phyloP scores from a whole-genome alignment of 35 echinoderm and acorn worm species.

The Lytechinus variegatus region DNA sequence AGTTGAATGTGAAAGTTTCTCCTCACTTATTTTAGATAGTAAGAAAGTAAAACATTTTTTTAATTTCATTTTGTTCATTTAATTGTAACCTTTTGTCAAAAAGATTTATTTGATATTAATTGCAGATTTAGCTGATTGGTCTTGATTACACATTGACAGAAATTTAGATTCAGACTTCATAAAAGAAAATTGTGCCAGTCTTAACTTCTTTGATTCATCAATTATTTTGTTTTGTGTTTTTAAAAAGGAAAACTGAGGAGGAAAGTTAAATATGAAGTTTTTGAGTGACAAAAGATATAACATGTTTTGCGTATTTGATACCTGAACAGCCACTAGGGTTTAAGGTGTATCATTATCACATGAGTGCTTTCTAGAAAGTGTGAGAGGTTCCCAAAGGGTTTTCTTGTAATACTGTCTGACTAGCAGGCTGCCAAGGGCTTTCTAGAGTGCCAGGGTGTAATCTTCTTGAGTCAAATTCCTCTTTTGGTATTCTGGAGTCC shows the following conservation, averaged over 20 bases:
- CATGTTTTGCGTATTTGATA: not conserved
- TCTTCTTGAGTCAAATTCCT: not conserved
- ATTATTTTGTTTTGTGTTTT: not conserved
- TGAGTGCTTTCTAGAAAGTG: slow-evolving; percentile 1
- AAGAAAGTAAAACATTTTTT: too few species aligned
- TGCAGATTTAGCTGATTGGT: too few species aligned
- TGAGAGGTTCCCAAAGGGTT: not conserved
- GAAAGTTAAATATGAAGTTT: not conserved
- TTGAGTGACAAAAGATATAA: not conserved
- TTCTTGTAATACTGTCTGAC: not conserved
- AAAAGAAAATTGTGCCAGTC: not conserved
- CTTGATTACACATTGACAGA: too few species aligned
- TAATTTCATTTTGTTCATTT: too few species aligned
- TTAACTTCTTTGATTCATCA: not conserved
- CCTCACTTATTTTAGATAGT: too few species aligned
- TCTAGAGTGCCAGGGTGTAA: not conserved
- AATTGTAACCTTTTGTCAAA: too few species aligned
- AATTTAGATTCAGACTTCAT: too few species aligned
- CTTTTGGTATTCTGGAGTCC: not conserved
- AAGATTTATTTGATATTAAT: too few species aligned
- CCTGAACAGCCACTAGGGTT: not conserved
- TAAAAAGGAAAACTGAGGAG: not conserved
- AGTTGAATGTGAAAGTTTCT: too few species aligned
- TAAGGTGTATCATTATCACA: not conserved
- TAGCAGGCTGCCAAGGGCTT: not conserved